Conservation (phyloP, 2,113 vertebrate genomes). For the Pteruthius melanotis region DNA sequence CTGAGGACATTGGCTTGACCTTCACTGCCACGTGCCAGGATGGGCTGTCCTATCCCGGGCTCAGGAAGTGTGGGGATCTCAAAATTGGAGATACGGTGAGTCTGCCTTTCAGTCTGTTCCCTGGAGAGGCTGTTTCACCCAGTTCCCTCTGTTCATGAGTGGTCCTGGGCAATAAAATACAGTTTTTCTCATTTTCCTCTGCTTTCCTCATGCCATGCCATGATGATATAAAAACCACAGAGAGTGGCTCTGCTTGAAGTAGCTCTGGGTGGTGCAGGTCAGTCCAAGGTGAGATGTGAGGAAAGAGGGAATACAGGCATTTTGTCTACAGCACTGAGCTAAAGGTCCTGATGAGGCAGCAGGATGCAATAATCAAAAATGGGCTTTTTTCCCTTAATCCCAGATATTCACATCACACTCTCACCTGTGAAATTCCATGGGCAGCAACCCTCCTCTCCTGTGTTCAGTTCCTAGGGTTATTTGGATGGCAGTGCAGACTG, state of each 20-base stretch:
- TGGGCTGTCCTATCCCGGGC: slow-evolving; percentile 81
- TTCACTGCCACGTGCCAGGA: slow-evolving; percentile 96
- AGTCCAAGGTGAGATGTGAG: neutral
- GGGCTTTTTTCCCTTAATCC: neutral
- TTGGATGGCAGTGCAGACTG: neutral
- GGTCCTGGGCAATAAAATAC: neutral
- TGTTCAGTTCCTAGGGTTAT: neutral
- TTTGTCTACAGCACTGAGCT: neutral
- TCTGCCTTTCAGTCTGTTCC: neutral
- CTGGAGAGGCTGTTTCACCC: neutral
- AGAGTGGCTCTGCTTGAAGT: neutral
- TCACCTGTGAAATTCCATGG: neutral
- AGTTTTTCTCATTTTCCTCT: neutral
- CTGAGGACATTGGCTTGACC: slow-evolving; percentile 88
- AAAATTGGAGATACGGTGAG: slow-evolving; percentile 97
- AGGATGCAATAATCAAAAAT: neutral
- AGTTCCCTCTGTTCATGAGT: rapidly evolving
- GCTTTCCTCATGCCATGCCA: neutral
- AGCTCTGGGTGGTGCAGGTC: neutral
- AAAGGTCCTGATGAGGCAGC: neutral
- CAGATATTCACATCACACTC: neutral
- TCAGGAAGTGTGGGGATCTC: slow-evolving; percentile 90
- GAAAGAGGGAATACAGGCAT: neutral
- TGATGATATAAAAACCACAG: rapidly evolving
- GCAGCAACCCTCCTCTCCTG: neutral